Conservation (phyloP, 2,113 vertebrate genomes). For the Myiagra hebetior region DNA sequence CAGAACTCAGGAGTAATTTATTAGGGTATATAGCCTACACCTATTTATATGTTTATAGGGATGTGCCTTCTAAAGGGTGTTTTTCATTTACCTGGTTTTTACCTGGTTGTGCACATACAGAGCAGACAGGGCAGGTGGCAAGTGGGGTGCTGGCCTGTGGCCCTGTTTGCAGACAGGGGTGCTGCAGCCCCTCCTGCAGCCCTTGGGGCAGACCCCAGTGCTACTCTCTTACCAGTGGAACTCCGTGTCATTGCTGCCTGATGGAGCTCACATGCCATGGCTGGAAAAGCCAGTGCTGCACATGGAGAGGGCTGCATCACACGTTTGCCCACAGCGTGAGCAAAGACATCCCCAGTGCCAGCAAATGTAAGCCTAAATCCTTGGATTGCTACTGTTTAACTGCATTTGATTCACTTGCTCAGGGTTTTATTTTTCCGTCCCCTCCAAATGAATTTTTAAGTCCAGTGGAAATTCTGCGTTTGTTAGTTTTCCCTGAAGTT, state of each 20-base stretch:
- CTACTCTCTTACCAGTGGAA: not conserved
- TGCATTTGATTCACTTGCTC: not conserved
- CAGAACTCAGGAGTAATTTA: not conserved
- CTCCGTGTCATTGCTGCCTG: fast-evolving
- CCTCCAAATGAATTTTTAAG: not conserved
- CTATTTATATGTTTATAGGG: not conserved
- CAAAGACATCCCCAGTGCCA: not conserved
- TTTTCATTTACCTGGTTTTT: not conserved
- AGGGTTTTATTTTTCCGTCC: not conserved
- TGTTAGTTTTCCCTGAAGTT: not conserved
- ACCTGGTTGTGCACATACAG: not conserved
- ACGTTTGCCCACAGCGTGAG: fast-evolving
- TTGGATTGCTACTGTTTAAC: not conserved
- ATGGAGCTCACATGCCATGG: not conserved
- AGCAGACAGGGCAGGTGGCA: not conserved
- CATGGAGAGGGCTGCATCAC: fast-evolving
- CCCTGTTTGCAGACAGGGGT: no score
- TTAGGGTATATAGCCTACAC: not conserved
- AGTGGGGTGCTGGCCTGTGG: not conserved
- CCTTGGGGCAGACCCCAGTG: not conserved
- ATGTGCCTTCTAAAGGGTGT: not conserved
- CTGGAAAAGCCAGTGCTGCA: not conserved
- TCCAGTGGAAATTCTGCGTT: not conserved
- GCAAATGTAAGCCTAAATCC: not conserved
- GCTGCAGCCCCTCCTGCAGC: not conserved